These are phyloP conservation scores for Paramormyrops hopkinsi DNA, from an alignment of 2,797 vertebrate genomes.

Conservation along the genomic window DNA sequence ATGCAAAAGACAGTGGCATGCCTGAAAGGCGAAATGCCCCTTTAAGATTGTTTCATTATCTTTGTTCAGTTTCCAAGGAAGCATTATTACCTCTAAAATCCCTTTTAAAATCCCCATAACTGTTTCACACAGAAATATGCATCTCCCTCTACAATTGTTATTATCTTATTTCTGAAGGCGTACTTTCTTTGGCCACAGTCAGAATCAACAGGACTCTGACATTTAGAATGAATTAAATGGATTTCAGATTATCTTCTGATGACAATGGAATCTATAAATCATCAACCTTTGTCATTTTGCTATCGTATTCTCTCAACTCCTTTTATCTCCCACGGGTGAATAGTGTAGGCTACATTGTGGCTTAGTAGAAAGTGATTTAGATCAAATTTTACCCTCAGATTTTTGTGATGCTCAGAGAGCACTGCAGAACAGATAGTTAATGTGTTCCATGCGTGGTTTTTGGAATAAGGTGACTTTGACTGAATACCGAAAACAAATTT, in stretches of 20 bases:
- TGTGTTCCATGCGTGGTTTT: neutral
- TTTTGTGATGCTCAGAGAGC: neutral
- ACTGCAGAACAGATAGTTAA: neutral
- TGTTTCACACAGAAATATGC: neutral
- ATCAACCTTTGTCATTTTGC: neutral
- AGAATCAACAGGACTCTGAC: neutral
- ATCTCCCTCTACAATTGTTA: neutral
- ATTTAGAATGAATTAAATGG: slow-evolving; percentile 5
- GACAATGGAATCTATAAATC: neutral
- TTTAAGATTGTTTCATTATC: neutral
- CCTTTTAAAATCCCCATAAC: neutral
- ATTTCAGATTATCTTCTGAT: neutral
- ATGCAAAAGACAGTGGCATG: neutral
- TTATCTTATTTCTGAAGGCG: neutral
- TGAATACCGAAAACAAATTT: neutral
- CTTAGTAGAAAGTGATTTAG: neutral
- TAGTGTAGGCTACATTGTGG: neutral
- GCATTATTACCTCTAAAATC: neutral
- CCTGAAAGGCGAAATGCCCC: neutral
- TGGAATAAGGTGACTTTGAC: neutral
- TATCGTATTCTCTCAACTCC: neutral
- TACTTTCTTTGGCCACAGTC: neutral
- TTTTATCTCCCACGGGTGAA: neutral
- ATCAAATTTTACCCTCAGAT: neutral
- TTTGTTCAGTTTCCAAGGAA: slow-evolving; percentile 6